A percentile compares a stretch with the other conserved stretches of the same genome.
Conservation (phyloP, 2,888 invertebrate species). For the Antheraea assamensis region DNA sequence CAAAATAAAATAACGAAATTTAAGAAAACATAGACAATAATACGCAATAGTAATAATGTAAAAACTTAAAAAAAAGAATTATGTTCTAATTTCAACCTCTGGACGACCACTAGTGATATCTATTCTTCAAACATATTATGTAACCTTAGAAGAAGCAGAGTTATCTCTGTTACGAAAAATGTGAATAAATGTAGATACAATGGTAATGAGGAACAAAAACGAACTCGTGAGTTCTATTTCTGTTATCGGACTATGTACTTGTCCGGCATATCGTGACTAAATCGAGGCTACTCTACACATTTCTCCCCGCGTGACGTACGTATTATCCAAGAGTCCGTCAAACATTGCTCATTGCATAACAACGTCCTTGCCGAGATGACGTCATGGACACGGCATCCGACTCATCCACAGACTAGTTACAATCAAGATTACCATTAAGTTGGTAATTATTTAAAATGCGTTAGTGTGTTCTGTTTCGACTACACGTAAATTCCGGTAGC, state of each 20-base stretch:
- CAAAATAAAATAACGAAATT: no score
- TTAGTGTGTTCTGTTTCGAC: not conserved
- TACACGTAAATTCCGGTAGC: not conserved
- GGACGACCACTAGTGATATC: no score
- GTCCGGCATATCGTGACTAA: not conserved
- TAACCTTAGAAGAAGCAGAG: no score
- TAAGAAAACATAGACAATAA: no score
- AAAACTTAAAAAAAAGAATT: no score
- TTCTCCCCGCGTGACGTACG: not conserved
- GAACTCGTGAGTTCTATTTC: not conserved
- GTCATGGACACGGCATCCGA: constrained; percentile 44
- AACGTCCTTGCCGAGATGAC: constrained; percentile 60
- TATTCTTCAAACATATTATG: no score
- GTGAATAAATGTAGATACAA: not conserved
- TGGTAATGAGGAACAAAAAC: not conserved
- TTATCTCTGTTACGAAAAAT: no score
- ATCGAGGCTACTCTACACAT: not conserved
- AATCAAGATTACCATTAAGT: constrained; percentile 12
- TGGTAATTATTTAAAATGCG: constrained; percentile 2
- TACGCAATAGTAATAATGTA: no score
- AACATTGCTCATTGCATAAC: constrained; percentile 44
- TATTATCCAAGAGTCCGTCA: not conserved
- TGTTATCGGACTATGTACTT: not conserved
- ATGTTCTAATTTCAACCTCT: no score
- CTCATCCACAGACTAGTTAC: constrained; percentile 26